Evolutionary conservation across 2,113 vertebrate genomes (phyloP).

Genomic region (Illadopsis cleaveri): DNA sequence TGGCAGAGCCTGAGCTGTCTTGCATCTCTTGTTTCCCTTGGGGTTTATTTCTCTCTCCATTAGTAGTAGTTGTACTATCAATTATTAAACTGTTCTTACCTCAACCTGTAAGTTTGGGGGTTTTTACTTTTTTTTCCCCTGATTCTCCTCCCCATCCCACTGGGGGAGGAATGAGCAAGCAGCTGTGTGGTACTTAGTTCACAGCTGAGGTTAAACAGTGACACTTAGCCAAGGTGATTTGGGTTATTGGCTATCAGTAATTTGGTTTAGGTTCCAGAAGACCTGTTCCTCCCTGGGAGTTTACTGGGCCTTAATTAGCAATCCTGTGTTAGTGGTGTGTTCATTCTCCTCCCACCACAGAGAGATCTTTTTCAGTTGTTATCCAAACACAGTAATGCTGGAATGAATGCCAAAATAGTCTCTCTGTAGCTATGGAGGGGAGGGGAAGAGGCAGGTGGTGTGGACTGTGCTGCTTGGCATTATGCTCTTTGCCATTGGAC

Average conservation of each 20-base stretch:
- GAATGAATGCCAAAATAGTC: background rate
- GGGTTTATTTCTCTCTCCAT: background rate
- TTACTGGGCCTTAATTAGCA: background rate
- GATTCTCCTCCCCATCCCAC: background rate
- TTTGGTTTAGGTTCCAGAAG: background rate
- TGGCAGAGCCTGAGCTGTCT: background rate
- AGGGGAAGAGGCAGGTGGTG: background rate
- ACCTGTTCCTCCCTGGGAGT: background rate
- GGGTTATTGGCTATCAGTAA: background rate
- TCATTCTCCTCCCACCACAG: background rate
- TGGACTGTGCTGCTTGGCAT: background rate
- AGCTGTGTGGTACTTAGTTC: background rate
- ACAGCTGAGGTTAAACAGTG: background rate
- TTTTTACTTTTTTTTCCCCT: background rate
- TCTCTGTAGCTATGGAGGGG: background rate
- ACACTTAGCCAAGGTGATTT: background rate
- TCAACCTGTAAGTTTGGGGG: accelerated
- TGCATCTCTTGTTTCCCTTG: background rate
- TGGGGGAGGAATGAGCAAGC: background rate
- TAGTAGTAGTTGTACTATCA: background rate
- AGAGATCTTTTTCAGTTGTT: background rate
- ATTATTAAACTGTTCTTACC: background rate
- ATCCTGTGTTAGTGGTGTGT: too few relatives aligned
- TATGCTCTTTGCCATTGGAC: background rate
- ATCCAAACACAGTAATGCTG: background rate